Conservation (phyloP, 2,888 invertebrate species). For the Acheta domesticus region DNA sequence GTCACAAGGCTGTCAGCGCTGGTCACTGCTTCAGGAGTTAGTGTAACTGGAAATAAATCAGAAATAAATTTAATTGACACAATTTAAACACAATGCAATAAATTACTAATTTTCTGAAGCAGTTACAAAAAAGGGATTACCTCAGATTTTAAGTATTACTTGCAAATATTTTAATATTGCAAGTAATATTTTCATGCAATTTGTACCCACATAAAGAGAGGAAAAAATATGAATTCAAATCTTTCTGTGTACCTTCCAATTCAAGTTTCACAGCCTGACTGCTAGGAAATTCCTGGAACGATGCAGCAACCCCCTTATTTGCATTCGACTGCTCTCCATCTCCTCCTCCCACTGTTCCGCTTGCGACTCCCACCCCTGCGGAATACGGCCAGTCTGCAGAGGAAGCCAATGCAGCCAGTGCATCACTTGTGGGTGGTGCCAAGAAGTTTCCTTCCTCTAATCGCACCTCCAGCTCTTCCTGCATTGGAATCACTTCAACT, state of each 20-base stretch:
- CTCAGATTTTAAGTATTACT: too few relatives aligned
- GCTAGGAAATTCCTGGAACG: slow-evolving; percentile 45
- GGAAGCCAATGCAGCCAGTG: slow-evolving; percentile 40
- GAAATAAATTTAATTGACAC: slow-evolving; percentile 12
- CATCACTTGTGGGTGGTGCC: neutral
- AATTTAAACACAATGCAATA: neutral
- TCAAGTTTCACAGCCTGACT: slow-evolving; percentile 53
- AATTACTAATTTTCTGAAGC: too few relatives aligned
- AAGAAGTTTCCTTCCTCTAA: slow-evolving; percentile 49
- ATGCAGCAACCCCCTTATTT: slow-evolving; percentile 38
- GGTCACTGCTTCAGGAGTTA: slow-evolving; percentile 60
- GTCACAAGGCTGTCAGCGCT: slow-evolving; percentile 51
- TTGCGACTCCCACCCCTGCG: slow-evolving; percentile 50
- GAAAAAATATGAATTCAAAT: too few relatives aligned
- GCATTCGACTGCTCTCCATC: slow-evolving; percentile 41
- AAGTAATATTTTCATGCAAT: too few relatives aligned
- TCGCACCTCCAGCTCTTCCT: slow-evolving; percentile 59
- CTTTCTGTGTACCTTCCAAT: slow-evolving; percentile 46
- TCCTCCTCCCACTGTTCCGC: slow-evolving; percentile 45
- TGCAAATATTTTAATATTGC: too few relatives aligned
- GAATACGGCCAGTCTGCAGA: slow-evolving; percentile 48
- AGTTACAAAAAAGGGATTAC: too few relatives aligned
- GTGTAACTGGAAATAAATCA: slow-evolving; percentile 48
- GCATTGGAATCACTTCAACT: slow-evolving; percentile 51
- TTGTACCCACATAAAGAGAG: too few relatives aligned